These are phyloP conservation scores for Rhynchopsitta pachyrhyncha DNA, from an alignment of 2,113 vertebrate species.

Conservation along the genomic window DNA sequence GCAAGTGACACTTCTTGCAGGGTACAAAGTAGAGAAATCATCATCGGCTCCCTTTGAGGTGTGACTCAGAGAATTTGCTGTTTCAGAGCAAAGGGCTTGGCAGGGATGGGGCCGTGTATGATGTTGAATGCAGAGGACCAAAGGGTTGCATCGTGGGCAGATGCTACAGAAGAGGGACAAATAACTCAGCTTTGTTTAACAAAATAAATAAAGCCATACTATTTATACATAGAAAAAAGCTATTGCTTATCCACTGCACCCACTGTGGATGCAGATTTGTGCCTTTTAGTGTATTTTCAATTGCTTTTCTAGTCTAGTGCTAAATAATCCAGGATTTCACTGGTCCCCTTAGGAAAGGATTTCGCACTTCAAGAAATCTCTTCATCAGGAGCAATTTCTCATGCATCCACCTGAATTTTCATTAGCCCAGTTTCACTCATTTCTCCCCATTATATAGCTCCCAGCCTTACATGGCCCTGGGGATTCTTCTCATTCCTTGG, in stretches of 20 bases:
- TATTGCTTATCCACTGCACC: neutral
- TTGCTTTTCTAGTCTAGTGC: neutral
- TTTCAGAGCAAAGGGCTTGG: neutral
- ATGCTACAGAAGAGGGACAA: neutral
- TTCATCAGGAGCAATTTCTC: neutral
- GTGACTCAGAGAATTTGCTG: slow-evolving; percentile 45
- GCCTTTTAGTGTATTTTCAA: neutral
- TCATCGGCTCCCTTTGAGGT: neutral
- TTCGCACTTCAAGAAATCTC: neutral
- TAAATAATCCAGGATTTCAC: neutral
- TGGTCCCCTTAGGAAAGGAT: neutral
- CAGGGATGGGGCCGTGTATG: neutral
- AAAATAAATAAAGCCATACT: neutral
- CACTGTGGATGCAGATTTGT: neutral
- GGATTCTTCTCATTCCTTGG: neutral
- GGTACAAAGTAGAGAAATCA: neutral
- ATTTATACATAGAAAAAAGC: neutral
- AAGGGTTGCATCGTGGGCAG: neutral
- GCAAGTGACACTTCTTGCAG: neutral
- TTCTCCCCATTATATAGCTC: neutral
- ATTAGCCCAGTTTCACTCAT: neutral
- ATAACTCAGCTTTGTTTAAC: neutral
- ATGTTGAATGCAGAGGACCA: neutral
- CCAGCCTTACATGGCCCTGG: neutral
- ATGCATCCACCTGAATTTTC: neutral